A percentile compares a stretch with the other conserved stretches of the same genome.
Evolutionary conservation across 2,797 vertebrate species (phyloP).

Genomic region (Dicrostonyx torquatus): DNA sequence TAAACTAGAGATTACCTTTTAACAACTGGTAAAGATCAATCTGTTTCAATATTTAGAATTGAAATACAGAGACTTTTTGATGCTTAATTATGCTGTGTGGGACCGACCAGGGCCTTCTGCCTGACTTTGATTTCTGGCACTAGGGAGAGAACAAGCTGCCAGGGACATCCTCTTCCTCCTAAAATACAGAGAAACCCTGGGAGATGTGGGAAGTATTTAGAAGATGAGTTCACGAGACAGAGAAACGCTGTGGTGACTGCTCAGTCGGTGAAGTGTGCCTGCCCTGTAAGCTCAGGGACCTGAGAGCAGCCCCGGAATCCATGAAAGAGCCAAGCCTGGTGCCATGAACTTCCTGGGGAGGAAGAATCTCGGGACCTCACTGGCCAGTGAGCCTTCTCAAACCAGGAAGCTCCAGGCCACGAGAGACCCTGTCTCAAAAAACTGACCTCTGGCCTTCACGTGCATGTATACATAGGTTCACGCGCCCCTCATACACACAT

Average conservation of each 20-base stretch:
- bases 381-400: neutral
- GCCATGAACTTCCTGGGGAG: neutral
- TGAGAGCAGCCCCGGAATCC: neutral
- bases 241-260: neutral
- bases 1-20: slow-evolving; percentile 64
- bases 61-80: slow-evolving; percentile 16
- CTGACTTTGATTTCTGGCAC: neutral
- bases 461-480: neutral
- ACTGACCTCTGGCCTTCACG: neutral
- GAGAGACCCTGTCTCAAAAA: neutral
- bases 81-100: neutral
- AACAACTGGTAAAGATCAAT: slow-evolving; percentile 65
- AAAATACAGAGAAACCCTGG: neutral
- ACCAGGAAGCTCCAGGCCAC: neutral
- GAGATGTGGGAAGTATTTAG: neutral
- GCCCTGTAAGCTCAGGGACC: too few species aligned
- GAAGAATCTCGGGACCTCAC: neutral
- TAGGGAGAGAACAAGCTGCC: neutral
- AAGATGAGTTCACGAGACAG: neutral
- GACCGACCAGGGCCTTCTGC: neutral
- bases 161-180: neutral
- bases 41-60: slow-evolving; percentile 49
- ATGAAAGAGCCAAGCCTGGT: neutral
- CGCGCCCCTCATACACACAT: neutral
- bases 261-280: neutral